Base-by-base conservation (phyloP, 2,797 vertebrate genomes). In the Trachurus trachurus region DNA sequence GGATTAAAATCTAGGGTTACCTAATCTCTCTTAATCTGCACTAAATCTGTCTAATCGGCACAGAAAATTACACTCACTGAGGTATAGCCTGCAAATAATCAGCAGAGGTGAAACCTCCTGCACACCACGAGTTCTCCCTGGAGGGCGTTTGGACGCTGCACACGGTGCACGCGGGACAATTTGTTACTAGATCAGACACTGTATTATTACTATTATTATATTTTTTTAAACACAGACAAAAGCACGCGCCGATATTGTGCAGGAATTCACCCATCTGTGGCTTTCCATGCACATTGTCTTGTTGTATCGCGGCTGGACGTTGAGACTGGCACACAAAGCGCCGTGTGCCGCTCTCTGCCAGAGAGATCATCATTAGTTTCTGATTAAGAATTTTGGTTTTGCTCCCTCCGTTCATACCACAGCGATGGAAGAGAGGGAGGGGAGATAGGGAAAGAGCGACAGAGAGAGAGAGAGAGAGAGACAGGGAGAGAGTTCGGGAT, bases 11-110 rank as follows among this genome's bases (percentile, higher is more conserved):
- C 87, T 85, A 84, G 88, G 75, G 82, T 94, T 92, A 92, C 89
- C 88, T 93, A 93, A 94, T 94, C 92, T 88, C 83, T 54, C 44
- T 57, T 94, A 93, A 95, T 95, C 93, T 93, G 88, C 71, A 82
- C 88, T 88, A 93, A 93, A 94, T 93, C 93, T 81, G 78, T 92
- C 90, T 93, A 93, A 94, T 93, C 87, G 83, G 56, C 66, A 81
- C 60, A 81, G 87, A 86, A 90, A 93, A 93, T 84, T 80, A 90
- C 78, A 90, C 90, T 83, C 85, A 77, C 80, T 76, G 78, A 76
- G 79, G 84, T 89, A 73, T 74, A 78, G 81, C 68, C 78, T 58
- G 64, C 77, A 83, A 81, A 90, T 91, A 87, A 90, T 87, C 81
- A 86, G 76, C 75, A 71, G 87, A 88, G 89, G 92, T 87, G 90